Conservation (phyloP, 2,113 vertebrate genomes). For the Cepphus grylle region DNA sequence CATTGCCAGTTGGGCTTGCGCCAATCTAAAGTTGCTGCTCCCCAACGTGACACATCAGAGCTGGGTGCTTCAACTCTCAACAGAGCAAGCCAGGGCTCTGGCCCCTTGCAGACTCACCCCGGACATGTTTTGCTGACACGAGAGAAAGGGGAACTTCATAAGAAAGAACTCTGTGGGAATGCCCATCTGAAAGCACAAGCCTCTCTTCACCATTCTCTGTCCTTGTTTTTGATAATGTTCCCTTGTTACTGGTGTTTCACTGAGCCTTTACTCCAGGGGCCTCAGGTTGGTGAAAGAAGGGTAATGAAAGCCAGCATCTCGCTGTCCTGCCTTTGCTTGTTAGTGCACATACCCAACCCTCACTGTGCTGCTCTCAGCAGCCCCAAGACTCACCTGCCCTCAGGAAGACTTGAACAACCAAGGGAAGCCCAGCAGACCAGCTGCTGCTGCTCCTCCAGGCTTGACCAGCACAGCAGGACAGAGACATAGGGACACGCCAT, state of each 20-base stretch:
- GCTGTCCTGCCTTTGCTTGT: neutral
- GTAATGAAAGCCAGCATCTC: neutral
- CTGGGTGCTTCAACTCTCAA: neutral
- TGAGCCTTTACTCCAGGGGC: neutral
- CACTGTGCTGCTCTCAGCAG: neutral
- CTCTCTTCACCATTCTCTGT: neutral
- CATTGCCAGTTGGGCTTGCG: neutral
- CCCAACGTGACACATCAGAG: accelerated
- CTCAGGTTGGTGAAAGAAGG: neutral
- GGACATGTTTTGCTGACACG: accelerated
- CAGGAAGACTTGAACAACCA: neutral
- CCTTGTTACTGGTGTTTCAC: neutral
- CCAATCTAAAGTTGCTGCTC: neutral
- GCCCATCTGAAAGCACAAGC: neutral
- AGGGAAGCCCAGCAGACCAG: neutral
- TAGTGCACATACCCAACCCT: neutral
- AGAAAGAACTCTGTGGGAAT: neutral
- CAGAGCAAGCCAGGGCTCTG: neutral
- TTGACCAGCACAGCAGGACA: neutral
- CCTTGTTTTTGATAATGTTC: neutral
- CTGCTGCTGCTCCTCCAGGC: neutral
- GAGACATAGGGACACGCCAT: neutral
- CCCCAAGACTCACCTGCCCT: neutral
- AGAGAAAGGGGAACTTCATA: neutral
- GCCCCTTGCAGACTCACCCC: neutral